These are phyloP conservation scores for Stenodema calcarata DNA, from an alignment of 2,888 invertebrate genomes.

Conservation along the genomic window DNA sequence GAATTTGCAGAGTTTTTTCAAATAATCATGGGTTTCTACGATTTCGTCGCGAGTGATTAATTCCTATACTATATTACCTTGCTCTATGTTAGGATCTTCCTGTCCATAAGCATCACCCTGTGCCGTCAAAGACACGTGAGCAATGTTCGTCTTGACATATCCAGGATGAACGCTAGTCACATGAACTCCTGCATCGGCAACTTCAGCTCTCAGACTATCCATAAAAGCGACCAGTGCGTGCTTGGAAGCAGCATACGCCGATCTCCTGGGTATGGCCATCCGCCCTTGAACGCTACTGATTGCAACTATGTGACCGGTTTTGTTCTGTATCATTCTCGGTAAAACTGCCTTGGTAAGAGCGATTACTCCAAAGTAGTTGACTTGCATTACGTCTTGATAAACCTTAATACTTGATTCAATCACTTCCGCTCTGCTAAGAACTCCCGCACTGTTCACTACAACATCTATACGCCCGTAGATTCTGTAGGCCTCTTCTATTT, in stretches of 20 bases:
- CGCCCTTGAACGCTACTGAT: constrained; percentile 93
- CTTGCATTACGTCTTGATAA: constrained; percentile 84
- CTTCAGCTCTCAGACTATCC: constrained; percentile 88
- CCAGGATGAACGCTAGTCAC: constrained; percentile 91
- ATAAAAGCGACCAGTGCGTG: constrained; percentile 94
- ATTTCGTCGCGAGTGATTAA: no score
- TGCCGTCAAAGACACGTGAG: constrained; percentile 85
- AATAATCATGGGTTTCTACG: no score
- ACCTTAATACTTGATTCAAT: constrained; percentile 79
- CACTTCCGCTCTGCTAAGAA: constrained; percentile 79
- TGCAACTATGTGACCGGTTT: constrained; percentile 82
- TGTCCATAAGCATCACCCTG: constrained; percentile 77
- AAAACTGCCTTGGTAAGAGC: constrained; percentile 89
- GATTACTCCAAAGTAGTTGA: constrained; percentile 94
- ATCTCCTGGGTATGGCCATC: constrained; percentile 83
- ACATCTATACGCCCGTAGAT: constrained; percentile 82
- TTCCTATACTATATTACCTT: no score
- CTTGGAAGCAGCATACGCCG: constrained; percentile 90
- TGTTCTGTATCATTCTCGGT: constrained; percentile 79
- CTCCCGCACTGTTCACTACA: constrained; percentile 90
- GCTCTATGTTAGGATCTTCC: constrained; percentile 7
- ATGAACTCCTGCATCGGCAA: constrained; percentile 75
- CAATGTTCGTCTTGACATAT: constrained; percentile 89
- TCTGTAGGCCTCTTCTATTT: constrained; percentile 71
- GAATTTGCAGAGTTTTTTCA: no score